phyloP scores from a whole-genome alignment of 2,797 vertebrate species.

The Tarsius wallacei region DNA sequence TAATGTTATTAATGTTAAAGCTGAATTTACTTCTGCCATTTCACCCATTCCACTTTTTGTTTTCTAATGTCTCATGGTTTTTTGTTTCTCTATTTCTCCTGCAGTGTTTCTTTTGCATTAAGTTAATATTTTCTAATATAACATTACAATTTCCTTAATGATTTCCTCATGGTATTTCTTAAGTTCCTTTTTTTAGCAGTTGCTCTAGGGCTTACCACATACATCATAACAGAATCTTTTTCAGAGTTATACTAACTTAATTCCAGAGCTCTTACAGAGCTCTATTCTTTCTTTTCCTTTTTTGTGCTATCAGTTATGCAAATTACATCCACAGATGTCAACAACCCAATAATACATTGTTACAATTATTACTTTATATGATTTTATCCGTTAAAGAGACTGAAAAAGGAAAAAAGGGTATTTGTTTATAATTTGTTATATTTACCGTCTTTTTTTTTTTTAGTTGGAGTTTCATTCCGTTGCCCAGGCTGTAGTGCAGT shows the following conservation, averaged over 20 bases:
- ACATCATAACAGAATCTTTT: constrained; percentile 6
- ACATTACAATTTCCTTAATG: neutral
- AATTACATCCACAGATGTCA: neutral
- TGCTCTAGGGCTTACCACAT: neutral
- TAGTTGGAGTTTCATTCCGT: too few relatives aligned
- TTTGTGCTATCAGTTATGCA: neutral
- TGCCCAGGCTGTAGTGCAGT: too few relatives aligned
- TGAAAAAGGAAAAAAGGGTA: neutral
- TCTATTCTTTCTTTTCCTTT: neutral
- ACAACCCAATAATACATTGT: neutral
- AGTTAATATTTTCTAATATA: neutral
- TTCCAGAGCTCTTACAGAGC: neutral
- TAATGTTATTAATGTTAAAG: neutral
- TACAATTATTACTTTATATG: neutral
- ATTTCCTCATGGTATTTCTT: neutral
- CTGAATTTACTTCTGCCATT: neutral
- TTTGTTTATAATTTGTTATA: neutral
- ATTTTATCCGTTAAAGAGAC: neutral
- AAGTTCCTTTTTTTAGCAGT: neutral
- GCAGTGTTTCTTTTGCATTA: neutral
- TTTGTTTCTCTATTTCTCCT: neutral
- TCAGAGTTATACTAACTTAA: neutral
- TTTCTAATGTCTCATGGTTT: neutral
- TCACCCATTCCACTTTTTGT: constrained; percentile 33
- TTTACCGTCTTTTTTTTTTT: neutral